Evolutionary conservation across 2,797 vertebrate species (phyloP), one percentile per base, ranked within the genome.

Genomic region (Alcedo atthis): DNA sequence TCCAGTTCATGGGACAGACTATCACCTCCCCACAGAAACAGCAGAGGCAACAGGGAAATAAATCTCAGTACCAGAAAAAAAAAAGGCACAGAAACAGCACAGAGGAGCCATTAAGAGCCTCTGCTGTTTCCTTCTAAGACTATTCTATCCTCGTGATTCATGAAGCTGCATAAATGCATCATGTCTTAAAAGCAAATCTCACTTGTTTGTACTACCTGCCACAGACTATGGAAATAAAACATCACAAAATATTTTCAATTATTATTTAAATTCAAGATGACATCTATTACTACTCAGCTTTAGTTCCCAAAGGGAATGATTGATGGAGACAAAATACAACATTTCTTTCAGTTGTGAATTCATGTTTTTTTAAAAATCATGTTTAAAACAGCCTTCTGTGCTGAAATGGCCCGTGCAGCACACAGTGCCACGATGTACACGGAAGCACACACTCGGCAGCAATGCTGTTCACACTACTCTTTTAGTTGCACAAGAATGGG

Each of bases 361-460:
- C 13, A 28, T 20, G 28, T 0, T 0, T 30, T 61, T 89, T 82
- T 33, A 3, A 8, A 71, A 95, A 48, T 58, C 91, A 69, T 67
- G 57, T 78, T 93, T 82, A 87, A 83, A 94, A 79, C 54, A 78
- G 51, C 33, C 14, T 91, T 90, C 67, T 94, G 35, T 93, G 94
- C 64, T 4, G 3, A 92, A 85, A 70, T 63, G 40, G 61, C 89
- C 76, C 82, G 30, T 28, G 53, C 18, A 95, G 75, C 37, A 69
- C 35, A 54, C 12, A 85, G 69, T 82, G 76, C 76, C 53, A 63
- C 3, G 0, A 90, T 61, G 79, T 70, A 78, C n/a, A 78, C 21
- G 43, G 30, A 69, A 92, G 67, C 19, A 51, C 76, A 92, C 42
- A 30, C 35, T 67, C 49, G 62, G 89, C 45, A 90, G 40, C 32